Evolutionary conservation across 2,888 invertebrate genomes (phyloP), one percentile per base, ranked within the genome.

Genomic region (Sinelater perroti): DNA sequence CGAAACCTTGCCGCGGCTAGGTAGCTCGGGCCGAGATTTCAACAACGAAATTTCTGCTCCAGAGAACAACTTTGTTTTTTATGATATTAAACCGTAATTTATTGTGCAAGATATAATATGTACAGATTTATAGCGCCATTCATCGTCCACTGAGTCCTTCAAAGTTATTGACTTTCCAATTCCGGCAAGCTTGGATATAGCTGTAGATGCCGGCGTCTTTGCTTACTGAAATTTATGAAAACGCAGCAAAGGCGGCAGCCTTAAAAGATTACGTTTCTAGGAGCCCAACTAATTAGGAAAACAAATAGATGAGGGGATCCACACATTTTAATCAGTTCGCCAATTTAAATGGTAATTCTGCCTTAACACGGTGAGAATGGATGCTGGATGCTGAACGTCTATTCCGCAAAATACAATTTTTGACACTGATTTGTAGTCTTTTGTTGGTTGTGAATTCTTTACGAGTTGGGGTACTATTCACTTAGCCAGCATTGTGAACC

Each of bases 271-370:
- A 18, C 21, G 8, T 38, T 17, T 38, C 17, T 10, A 13, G 18
- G 1, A 24, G 40, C 10, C 24, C 24, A 6, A 8, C 18, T 20
- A 40, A 24, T 40, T 40, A 40, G 24, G 24, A 40, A 11, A 40
- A 20, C 24, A 40, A 40, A 40, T 40, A 40, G 11, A 16, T 17
- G 5, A 21, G 24, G 24, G 13, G 20, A 20, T 40, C 11, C 16
- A 14, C 24, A 40, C 26, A 14, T 24, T 40, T 40, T 40, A 40
- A 38, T 20, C 11, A 13, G 20, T 8, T 40, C 21, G n/a, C 21
- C 13, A 40, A 2, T 40, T 40, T 40, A 40, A 40, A 40, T 40
- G 40, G 21, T 40, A 40, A 40, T 40, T 40, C n/a, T 35, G 4
- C n/a, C 21, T 21, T 40, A 4, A 11, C 2, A 3, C 2, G 33